Evolutionary conservation across 2,797 vertebrate genomes (phyloP), one percentile per base, ranked within the genome.

Genomic region (Ammospiza maritima): DNA sequence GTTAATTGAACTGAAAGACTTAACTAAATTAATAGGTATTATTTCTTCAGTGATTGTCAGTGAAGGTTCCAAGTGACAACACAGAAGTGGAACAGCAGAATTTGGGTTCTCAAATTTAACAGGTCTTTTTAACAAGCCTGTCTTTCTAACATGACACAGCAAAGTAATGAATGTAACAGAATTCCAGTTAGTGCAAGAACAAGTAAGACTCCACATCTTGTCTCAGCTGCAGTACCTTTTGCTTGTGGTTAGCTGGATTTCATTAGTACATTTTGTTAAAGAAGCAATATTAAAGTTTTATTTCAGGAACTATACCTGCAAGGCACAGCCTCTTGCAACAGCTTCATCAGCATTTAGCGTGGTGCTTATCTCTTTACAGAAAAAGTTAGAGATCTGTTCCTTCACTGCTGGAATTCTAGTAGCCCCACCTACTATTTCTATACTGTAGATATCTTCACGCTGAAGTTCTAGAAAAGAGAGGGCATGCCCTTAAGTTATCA

Each of bases 301-400:
- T 56, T 82, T 60, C 66, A 90, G 4, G 45, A 82, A 90, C 91
- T 88, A 83, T 92, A 98, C 98, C 98, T 98, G 98, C 90, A 98
- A 96, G 51, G 98, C 98, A 97, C 98, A 98, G 76, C 98, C 98
- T 96, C 98, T 97, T 84, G 98, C 98, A 74, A 98, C 98, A 90
- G 98, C 98, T 97, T 98, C 98, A 88, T 98, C 98, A 69, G 98
- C 98, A 82, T 98, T 98, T 85, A 98, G 92, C 3, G 98, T 98
- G 90, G 98, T 98, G 92, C 98, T 98, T 93, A 98, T 98, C 64
- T 98, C 98, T 95, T 98, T 98, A 93, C 97, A 96, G 91, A 98
- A 98, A 88, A 98, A 98, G 77, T 93, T 98, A 66, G 96, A 94
- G 82, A 98, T 98, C 62, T 98, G 97, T 47, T 98, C 98, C 89